Evolutionary conservation across 2,113 vertebrate species (phyloP).

Genomic region (Albula glossodonta): DNA sequence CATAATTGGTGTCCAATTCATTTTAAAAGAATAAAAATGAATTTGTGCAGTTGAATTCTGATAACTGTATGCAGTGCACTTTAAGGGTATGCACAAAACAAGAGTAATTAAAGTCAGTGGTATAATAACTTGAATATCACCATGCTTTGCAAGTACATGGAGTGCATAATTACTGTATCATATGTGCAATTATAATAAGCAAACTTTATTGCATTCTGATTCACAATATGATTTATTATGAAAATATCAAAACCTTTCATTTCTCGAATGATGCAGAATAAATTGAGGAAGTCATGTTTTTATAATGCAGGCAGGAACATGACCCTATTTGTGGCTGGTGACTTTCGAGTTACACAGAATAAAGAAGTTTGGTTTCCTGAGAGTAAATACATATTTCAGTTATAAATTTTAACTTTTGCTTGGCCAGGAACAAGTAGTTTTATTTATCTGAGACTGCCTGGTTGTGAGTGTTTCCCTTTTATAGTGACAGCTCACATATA

Average conservation of each 20-base stretch:
- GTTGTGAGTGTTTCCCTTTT: not conserved
- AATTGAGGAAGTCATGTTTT: slow-evolving; percentile 70
- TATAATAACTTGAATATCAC: too few relatives aligned
- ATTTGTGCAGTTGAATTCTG: not conserved
- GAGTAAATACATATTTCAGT: not conserved
- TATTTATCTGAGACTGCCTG: not conserved
- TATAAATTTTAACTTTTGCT: not conserved
- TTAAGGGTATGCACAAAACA: not conserved
- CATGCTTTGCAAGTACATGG: not conserved
- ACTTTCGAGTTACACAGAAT: slow-evolving; percentile 6
- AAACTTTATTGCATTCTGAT: not conserved
- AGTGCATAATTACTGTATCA: not conserved
- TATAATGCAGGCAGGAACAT: slow-evolving; percentile 49
- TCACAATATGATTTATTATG: not conserved
- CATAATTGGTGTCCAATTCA: too few relatives aligned
- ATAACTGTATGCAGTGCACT: not conserved
- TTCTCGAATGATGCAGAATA: not conserved
- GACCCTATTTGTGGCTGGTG: not conserved
- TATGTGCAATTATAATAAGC: not conserved
- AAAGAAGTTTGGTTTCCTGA: slow-evolving; percentile 1
- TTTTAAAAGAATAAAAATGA: too few relatives aligned
- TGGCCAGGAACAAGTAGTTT: not conserved
- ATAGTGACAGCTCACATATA: too few relatives aligned
- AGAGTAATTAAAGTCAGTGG: not conserved
- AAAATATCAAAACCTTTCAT: too few relatives aligned